These are phyloP conservation scores for Aleiodes testaceus DNA, from an alignment of 2,888 invertebrate species.

Conservation along the genomic window DNA sequence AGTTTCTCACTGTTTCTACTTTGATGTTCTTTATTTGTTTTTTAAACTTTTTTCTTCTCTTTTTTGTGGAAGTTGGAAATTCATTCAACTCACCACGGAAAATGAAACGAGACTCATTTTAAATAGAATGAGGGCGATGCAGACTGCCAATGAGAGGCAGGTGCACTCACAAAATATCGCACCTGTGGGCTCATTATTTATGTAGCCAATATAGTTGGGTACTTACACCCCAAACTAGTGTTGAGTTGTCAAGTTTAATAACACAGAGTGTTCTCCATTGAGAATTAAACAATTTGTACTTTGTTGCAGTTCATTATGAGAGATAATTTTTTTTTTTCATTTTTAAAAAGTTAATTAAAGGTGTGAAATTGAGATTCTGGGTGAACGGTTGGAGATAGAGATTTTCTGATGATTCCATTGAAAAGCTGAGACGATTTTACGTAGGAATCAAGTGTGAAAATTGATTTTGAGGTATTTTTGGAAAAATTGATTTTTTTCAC, in stretches of 20 bases:
- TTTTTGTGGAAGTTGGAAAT: not conserved
- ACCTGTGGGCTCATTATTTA: slow-evolving; percentile 41
- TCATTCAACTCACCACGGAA: not conserved
- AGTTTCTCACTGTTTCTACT: not conserved
- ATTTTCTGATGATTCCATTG: no score
- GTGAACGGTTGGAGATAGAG: no score
- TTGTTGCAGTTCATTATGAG: no score
- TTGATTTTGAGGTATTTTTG: no score
- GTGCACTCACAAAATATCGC: slow-evolving; percentile 25
- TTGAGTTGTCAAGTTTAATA: not conserved
- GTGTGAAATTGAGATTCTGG: no score
- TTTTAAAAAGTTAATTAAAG: no score
- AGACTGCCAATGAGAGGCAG: slow-evolving; percentile 27
- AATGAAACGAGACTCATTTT: not conserved
- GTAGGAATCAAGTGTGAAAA: no score
- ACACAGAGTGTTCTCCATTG: no score
- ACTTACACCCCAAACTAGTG: slow-evolving; percentile 3
- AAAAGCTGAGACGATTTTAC: no score
- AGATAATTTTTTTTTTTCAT: no score
- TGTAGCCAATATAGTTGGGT: slow-evolving; percentile 29
- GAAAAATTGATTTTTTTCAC: no score
- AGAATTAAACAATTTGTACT: no score
- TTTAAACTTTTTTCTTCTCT: not conserved
- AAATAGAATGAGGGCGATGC: not conserved
- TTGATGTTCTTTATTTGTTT: not conserved